These are phyloP conservation scores for Pygoscelis antarcticus DNA, from an alignment of 2,113 vertebrate species.

Conservation along the genomic window DNA sequence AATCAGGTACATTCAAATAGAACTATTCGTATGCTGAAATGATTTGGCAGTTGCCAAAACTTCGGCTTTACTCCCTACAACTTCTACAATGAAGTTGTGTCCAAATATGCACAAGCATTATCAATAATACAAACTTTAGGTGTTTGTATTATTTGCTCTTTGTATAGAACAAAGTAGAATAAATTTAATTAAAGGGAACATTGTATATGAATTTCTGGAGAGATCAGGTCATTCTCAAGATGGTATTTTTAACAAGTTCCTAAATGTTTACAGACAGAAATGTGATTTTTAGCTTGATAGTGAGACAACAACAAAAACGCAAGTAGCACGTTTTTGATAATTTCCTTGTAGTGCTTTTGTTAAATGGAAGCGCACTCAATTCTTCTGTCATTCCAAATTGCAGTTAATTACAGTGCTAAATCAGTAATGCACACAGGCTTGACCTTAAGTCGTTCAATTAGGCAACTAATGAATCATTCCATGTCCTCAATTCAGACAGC, in stretches of 20 bases:
- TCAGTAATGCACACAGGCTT: conserved; percentile 13
- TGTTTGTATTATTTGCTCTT: neutral
- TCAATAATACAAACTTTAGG: neutral
- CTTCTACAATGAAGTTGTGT: neutral
- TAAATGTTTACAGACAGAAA: neutral
- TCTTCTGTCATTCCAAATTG: conserved; percentile 4
- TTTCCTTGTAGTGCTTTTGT: neutral
- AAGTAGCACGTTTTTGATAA: neutral
- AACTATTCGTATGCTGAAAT: neutral
- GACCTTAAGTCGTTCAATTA: conserved; percentile 11
- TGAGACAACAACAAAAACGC: neutral
- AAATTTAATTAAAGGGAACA: neutral
- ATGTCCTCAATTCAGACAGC: neutral
- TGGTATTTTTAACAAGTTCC: neutral
- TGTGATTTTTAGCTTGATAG: neutral
- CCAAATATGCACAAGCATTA: neutral
- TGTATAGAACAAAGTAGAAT: neutral
- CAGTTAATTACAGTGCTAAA: conserved; percentile 34
- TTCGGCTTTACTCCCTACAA: neutral
- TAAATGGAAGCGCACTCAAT: neutral
- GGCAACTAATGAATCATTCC: conserved; percentile 21
- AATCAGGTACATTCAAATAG: neutral
- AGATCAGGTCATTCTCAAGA: neutral
- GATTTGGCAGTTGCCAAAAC: neutral
- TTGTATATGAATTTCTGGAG: neutral